Evolutionary conservation across 2,888 invertebrate species (phyloP).

Genomic region (Tinea pellionella): DNA sequence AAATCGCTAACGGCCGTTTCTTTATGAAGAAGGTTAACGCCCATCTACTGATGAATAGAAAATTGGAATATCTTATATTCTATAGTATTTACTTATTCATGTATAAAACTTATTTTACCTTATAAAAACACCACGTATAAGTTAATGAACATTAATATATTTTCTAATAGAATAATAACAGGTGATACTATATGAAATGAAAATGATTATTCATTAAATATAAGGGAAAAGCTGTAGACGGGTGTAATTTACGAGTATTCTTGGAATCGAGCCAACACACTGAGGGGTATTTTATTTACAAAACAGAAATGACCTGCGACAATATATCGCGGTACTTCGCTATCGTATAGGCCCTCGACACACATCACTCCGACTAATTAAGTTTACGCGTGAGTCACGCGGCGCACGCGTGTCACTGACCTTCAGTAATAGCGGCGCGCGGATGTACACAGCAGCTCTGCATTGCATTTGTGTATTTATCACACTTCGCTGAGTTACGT

Average conservation of each 20-base stretch:
- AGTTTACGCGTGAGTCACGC: constrained; percentile 38
- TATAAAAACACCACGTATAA: background rate
- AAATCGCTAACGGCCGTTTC: constrained; percentile 30
- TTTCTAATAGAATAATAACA: too few relatives aligned
- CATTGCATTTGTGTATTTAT: constrained; percentile 32
- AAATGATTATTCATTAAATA: too few relatives aligned
- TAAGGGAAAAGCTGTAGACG: too few relatives aligned
- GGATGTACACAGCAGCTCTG: constrained; percentile 19
- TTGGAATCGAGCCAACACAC: background rate
- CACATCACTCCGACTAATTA: constrained; percentile 29
- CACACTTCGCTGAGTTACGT: constrained; percentile 29
- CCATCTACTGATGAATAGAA: constrained; percentile 26
- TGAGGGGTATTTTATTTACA: constrained; percentile 10
- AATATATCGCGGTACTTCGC: constrained; percentile 10
- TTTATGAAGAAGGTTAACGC: constrained; percentile 26
- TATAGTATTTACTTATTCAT: constrained; percentile 2
- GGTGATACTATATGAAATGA: too few relatives aligned
- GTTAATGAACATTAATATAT: too few relatives aligned
- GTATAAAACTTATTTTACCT: background rate
- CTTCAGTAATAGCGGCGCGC: constrained; percentile 47
- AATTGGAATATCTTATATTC: constrained; percentile 18
- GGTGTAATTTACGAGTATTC: background rate
- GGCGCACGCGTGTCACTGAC: constrained; percentile 46
- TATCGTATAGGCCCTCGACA: background rate
- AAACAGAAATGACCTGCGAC: constrained; percentile 13